phyloP scores from a whole-genome alignment of 2,888 invertebrate species.

The Sabatieria punctata region DNA sequence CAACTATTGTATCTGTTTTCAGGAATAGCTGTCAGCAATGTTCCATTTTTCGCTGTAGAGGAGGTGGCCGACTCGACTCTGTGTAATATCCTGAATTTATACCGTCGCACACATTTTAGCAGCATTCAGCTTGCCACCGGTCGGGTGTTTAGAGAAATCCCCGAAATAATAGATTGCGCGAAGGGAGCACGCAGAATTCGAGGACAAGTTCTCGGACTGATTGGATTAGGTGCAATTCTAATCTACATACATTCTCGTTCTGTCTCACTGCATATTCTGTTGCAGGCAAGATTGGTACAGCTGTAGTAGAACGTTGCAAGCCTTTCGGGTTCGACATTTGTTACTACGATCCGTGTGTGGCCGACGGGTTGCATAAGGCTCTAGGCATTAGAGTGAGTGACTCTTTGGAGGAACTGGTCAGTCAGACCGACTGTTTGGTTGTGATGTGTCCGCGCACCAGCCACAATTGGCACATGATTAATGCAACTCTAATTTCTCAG shows the following conservation, averaged over 20 bases:
- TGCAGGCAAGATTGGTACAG: constrained; percentile 76
- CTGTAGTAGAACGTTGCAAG: constrained; percentile 89
- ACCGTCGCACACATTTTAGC: constrained; percentile 94
- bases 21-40: constrained; percentile 96
- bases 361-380: constrained; percentile 95
- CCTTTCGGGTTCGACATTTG: constrained; percentile 98
- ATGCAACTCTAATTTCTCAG: constrained; percentile 98
- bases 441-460: constrained; percentile 95
- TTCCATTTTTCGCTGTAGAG: constrained; percentile 93
- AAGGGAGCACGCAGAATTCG: constrained; percentile 87
- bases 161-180: constrained; percentile 74
- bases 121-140: constrained; percentile 94
- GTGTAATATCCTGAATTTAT: constrained; percentile 92
- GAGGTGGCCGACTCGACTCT: constrained; percentile 93
- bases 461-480: constrained; percentile 97
- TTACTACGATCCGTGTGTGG: constrained; percentile 96
- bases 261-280: constrained; percentile 14
- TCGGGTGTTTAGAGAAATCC: constrained; percentile 87
- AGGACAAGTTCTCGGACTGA: constrained; percentile 93
- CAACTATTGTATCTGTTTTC: too few relatives aligned
- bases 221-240: constrained; percentile 51
- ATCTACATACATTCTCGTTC: too few relatives aligned
- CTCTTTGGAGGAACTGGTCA: constrained; percentile 85
- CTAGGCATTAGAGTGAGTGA: constrained; percentile 88
- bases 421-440: constrained; percentile 96